These are phyloP conservation scores for Montipora capitata DNA, from an alignment of 92 coral and sea anemone species.

Conservation along the genomic window DNA sequence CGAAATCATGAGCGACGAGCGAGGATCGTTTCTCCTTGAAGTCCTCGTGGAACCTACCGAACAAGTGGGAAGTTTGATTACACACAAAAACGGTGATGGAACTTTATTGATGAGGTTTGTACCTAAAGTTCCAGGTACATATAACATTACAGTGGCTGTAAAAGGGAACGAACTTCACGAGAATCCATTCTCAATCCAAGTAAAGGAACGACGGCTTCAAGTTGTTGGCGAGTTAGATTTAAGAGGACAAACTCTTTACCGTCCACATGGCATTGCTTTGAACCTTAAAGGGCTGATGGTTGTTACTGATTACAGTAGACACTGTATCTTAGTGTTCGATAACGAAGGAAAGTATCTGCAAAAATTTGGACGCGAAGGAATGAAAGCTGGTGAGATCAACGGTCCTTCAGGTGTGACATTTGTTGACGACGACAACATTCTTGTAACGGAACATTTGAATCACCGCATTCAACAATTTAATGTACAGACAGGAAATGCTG, in stretches of 20 bases:
- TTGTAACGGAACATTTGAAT: constrained; percentile 26
- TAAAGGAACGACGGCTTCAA: constrained; percentile 4
- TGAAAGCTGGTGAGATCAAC: constrained; percentile 13
- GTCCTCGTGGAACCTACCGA: constrained; percentile 5
- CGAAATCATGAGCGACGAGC: background rate
- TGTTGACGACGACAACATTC: constrained; percentile 37
- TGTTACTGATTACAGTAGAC: background rate
- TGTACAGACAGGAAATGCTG: constrained; percentile 21
- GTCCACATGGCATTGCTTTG: background rate
- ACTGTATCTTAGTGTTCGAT: constrained; percentile 9
- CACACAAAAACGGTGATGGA: background rate
- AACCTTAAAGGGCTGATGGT: constrained; percentile 22
- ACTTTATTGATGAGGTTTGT: background rate
- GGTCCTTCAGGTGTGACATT: constrained; percentile 3
- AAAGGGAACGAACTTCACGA: background rate
- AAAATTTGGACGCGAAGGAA: background rate
- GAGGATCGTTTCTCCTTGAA: constrained; percentile 9
- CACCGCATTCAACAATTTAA: constrained; percentile 30
- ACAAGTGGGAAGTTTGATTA: background rate
- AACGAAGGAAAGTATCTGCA: background rate
- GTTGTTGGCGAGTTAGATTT: constrained; percentile 20
- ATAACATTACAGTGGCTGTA: background rate
- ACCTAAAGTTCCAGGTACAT: constrained; percentile 10
- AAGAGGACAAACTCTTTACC: background rate
- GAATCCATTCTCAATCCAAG: constrained; percentile 6